Evolutionary conservation across 2,113 vertebrate genomes (phyloP).

Genomic region (Otolemur garnettii): DNA sequence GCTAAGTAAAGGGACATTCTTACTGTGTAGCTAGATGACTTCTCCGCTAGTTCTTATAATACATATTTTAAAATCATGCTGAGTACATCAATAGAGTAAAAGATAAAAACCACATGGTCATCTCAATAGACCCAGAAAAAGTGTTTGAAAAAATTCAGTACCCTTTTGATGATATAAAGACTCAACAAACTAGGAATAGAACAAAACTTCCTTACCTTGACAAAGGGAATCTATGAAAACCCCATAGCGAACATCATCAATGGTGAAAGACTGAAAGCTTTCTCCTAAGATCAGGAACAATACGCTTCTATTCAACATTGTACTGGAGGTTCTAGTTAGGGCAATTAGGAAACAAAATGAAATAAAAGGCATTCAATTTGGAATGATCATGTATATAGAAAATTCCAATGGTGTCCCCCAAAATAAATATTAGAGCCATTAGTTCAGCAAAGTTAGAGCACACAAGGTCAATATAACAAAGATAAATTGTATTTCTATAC

Average conservation of each 20-base stretch:
- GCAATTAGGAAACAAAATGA: conserved; percentile 47
- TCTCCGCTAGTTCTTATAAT: conserved; percentile 38
- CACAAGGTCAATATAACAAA: neutral
- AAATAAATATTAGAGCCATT: neutral
- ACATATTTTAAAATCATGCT: conserved; percentile 48
- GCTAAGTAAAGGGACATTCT: conserved; percentile 39
- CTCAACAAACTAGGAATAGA: conserved; percentile 56
- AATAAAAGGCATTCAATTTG: conserved; percentile 4
- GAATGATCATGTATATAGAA: neutral
- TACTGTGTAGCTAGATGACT: conserved; percentile 25
- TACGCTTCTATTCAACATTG: conserved; percentile 14
- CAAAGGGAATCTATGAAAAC: conserved; percentile 56
- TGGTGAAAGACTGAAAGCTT: conserved; percentile 39
- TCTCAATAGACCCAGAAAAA: too few species aligned
- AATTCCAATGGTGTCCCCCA: neutral
- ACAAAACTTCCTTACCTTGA: conserved; percentile 22
- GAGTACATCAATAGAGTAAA: neutral
- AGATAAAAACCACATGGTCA: too few species aligned
- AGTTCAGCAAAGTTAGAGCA: neutral
- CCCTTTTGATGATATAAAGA: neutral
- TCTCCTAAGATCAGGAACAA: conserved; percentile 25
- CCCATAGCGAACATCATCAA: conserved; percentile 4
- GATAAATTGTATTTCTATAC: conserved; percentile 12
- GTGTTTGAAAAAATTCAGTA: too few species aligned
- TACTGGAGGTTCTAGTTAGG: neutral